Evolutionary conservation across 2,113 vertebrate genomes (phyloP), one percentile per base, ranked within the genome.

Genomic region (Lepidothrix coronata): DNA sequence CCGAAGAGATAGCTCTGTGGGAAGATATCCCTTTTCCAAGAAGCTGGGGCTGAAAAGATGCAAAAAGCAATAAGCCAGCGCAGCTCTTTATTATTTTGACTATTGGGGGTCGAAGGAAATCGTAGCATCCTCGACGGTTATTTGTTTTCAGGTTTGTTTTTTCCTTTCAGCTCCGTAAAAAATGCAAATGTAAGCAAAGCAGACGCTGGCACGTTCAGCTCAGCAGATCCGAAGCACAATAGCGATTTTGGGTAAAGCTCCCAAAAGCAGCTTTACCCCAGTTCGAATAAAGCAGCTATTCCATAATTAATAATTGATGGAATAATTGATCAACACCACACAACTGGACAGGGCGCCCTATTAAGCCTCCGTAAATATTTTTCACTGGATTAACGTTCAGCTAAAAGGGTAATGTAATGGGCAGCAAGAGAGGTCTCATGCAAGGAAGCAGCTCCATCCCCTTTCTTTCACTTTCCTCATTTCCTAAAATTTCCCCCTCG

Each of bases 101-200:
- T 94, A 75, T 48, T 31, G 87, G 54, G 79, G 68, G 58, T 57
- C 65, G 65, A 39, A 33, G 37, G 88, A 85, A 95, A 97, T 80
- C 55, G 88, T 78, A 88, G 93, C 85, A 66, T 95, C 83, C 82
- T 94, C 71, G 44, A 97, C 16, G 93, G 94, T 91, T 96, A 78
- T 96, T 96, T 72, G 30, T 16, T 62, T 89, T 67, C 3, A 3
- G 57, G 8, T 70, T 74, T 71, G 59, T 21, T 83, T 73, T 68
- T 89, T 19, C 88, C 93, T 95, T 95, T 94, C 63, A 88, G 93
- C 97, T 91, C 89, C 77, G 97, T 88, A 88, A 97, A 97, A 98
- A 98, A 98, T 98, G 98, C 98, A 98, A 98, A 98, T 98, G 95
- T 95, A 96, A 97, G 97, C 97, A 97, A 97, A 97, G 97, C 97